Evolutionary conservation across 2,797 vertebrate species (phyloP).

Genomic region (Phalanger gymnotis): DNA sequence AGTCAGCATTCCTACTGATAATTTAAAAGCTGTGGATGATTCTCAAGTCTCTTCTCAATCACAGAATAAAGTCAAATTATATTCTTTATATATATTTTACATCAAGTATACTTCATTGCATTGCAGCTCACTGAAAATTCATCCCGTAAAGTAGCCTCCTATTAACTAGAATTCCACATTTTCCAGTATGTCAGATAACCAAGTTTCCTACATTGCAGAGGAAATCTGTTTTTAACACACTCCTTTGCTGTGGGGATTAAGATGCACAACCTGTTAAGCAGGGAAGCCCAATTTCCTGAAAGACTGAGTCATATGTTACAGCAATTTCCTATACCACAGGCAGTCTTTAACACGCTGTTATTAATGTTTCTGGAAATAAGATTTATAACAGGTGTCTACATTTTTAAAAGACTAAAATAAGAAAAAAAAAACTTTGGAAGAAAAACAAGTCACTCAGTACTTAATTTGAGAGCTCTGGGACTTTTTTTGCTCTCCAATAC

Average conservation of each 20-base stretch:
- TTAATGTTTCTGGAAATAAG: conserved; percentile 64
- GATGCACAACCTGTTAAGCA: conserved; percentile 57
- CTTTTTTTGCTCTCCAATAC: conserved; percentile 59
- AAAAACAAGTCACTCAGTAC: conserved; percentile 35
- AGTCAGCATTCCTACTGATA: background rate
- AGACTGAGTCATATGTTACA: conserved; percentile 15
- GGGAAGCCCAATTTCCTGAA: conserved; percentile 12
- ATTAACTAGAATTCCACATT: conserved; percentile 48
- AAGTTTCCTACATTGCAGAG: conserved; percentile 62
- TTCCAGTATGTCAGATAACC: conserved; percentile 57
- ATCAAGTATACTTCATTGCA: background rate
- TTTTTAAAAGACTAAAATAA: conserved; percentile 54
- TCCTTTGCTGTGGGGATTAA: conserved; percentile 63
- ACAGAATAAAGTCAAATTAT: background rate
- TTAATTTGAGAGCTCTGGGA: conserved; percentile 46
- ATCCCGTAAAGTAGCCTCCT: background rate
- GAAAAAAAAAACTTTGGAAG: background rate
- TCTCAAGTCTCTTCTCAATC: background rate
- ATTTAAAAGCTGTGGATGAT: background rate
- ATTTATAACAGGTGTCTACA: conserved; percentile 25
- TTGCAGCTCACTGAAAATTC: background rate
- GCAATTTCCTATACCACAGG: conserved; percentile 56
- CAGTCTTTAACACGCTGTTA: conserved; percentile 58
- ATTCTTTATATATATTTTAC: background rate
- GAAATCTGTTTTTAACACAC: conserved; percentile 52